Evolutionary conservation across 2,113 vertebrate species (phyloP), one percentile per base, ranked within the genome.

Genomic region (pig (Sus scrofa)): DNA sequence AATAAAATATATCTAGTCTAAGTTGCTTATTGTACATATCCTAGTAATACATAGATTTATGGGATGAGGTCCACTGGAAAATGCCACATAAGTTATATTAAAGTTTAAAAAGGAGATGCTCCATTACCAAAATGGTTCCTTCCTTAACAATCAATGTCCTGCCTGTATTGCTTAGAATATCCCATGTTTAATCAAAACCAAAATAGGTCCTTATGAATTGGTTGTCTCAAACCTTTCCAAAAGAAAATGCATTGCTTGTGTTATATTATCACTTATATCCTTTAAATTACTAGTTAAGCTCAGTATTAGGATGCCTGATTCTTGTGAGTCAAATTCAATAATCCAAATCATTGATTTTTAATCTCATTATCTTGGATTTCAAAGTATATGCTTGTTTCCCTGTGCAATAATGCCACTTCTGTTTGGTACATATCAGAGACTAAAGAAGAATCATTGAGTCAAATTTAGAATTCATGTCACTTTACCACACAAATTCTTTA

Each of bases 391-490:
- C 7, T 27, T 34, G 26, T 44, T 86, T 32, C 1, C 14, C 19
- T 54, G 9, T 91, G 18, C 22, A 58, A 27, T 50, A 82, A 22
- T 81, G 6, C n/a, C n/a, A n/a, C 6, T 68, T 94, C 54, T 90
- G 32, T 20, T 34, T 94, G 20, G 1, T 39, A 63, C 15, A 37
- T 71, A 75, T 65, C 58, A 67, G 16, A 74, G 2, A 81, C 39
- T 70, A 71, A 93, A 63, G 4, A 79, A 91, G 52, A 94, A 81
- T 32, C 8, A 39, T 1, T 63, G 44, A 58, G 32, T 56, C 58
- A 93, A 93, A 81, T 34, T 96, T 54, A 89, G 73, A 91, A 86
- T 67, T 70, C 11, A 82, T 54, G n/a, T 70, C 37, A 84, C 60
- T 75, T 89, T 95, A 78, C 60, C 56, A 50, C 58, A 63, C 9